Conservation (phyloP, 2,797 vertebrate genomes). For the Ctenosaura bakeri region DNA sequence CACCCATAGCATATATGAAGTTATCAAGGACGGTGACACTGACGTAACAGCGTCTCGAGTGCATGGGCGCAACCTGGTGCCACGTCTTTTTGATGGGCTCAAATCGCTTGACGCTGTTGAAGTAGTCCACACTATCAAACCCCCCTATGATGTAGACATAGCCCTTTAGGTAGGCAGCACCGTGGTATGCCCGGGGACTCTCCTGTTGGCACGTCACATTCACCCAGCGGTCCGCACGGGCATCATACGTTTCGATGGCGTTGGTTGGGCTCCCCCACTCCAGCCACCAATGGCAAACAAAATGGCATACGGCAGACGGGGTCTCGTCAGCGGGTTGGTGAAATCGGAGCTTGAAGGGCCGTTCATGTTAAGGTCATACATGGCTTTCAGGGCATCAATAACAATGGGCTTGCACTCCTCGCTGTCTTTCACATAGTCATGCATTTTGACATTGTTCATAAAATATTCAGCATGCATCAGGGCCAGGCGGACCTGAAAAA, state of each 20-base stretch:
- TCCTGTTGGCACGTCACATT: conserved; percentile 76
- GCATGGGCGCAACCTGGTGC: conserved; percentile 87
- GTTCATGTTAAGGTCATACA: conserved; percentile 65
- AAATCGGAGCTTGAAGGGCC: conserved; percentile 44
- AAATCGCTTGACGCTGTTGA: conserved; percentile 83
- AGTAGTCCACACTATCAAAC: conserved; percentile 81
- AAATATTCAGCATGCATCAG: conserved; percentile 79
- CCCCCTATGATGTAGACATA: conserved; percentile 84
- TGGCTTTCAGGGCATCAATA: conserved; percentile 67
- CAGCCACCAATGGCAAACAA: conserved; percentile 88
- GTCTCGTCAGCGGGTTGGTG: conserved; percentile 72
- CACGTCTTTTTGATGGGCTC: conserved; percentile 81
- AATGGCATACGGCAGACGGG: conserved; percentile 83
- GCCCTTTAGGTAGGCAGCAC: conserved; percentile 81
- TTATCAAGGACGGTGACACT: conserved; percentile 83
- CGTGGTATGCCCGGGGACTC: conserved; percentile 84
- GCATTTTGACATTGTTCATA: conserved; percentile 80
- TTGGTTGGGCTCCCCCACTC: conserved; percentile 81
- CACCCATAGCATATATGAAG: conserved; percentile 89
- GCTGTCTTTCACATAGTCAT: conserved; percentile 78
- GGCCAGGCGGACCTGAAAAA: conserved; percentile 79
- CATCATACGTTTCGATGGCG: conserved; percentile 84
- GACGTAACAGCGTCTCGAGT: conserved; percentile 84
- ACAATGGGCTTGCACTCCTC: conserved; percentile 77
- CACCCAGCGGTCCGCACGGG: conserved; percentile 81